Percentiles rank a stretch among this genome's conserved stretches.
These are phyloP conservation scores for Tupaia chinensis DNA, from an alignment of 2,113 vertebrate species.

Conservation along the genomic window DNA sequence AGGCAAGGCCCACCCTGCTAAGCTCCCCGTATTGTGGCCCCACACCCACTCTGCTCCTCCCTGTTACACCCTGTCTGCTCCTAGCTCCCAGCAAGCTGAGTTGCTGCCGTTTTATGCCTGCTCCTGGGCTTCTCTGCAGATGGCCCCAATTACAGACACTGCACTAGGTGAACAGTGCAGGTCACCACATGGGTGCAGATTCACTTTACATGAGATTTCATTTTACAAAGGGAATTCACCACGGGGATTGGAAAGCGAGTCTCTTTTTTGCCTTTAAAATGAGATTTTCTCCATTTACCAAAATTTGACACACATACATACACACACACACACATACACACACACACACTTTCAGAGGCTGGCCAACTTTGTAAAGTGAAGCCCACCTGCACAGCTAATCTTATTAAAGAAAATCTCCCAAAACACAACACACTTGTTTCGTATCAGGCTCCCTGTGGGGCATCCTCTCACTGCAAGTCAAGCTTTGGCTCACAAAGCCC, in stretches of 20 bases:
- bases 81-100: not conserved
- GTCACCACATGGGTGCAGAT: not conserved
- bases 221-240: conserved; percentile 51
- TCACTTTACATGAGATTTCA: conserved; percentile 43
- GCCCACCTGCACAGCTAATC: conserved; percentile 39
- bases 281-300: conserved; percentile 53
- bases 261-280: conserved; percentile 48
- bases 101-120: conserved; percentile 64
- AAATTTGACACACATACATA: not conserved
- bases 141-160: conserved; percentile 14
- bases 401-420: conserved; percentile 57
- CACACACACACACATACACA: not conserved
- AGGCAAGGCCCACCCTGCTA: conserved; percentile 71
- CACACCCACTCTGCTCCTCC: conserved; percentile 48
- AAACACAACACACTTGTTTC: conserved; percentile 57
- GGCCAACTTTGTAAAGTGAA: conserved; percentile 34
- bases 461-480: conserved; percentile 4
- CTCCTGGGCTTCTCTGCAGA: conserved; percentile 7
- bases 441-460: conserved; percentile 29
- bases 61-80: not conserved
- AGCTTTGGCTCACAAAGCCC: conserved; percentile 52
- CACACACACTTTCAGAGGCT: not conserved
- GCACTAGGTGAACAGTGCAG: not conserved
- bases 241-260: conserved; percentile 29
- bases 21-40: conserved; percentile 37